Conservation (phyloP, 2,888 invertebrate genomes). For the Sphaerophoria taeniata region DNA sequence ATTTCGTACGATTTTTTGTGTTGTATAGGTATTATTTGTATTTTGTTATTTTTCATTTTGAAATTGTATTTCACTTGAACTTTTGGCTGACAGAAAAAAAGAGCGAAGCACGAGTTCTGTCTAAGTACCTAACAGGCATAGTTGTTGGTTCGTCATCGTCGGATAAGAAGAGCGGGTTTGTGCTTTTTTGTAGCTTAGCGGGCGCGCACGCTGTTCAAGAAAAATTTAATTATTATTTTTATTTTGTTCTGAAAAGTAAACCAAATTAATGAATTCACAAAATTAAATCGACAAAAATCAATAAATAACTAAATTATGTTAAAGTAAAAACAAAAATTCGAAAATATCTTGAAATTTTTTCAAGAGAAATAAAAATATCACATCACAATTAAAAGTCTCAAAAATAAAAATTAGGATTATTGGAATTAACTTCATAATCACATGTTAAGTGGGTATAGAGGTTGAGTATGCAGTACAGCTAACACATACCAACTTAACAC, state of each 20-base stretch:
- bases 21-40: slow-evolving; percentile 36
- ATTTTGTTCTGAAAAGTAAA: neutral
- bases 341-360: neutral
- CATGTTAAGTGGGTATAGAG: slow-evolving; percentile 62
- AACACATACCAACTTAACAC: slow-evolving; percentile 55
- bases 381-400: slow-evolving; percentile 42
- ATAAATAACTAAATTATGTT: neutral
- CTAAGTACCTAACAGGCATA: slow-evolving; percentile 74
- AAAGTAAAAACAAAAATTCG: neutral
- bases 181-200: slow-evolving; percentile 56
- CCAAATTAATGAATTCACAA: slow-evolving; percentile 11
- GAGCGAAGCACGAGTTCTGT: slow-evolving; percentile 74
- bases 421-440: slow-evolving; percentile 12
- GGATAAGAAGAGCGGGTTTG: slow-evolving; percentile 74
- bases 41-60: slow-evolving; percentile 46
- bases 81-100: slow-evolving; percentile 70
- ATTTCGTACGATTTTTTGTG: slow-evolving; percentile 61
- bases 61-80: slow-evolving; percentile 72
- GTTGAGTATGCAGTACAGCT: slow-evolving; percentile 60
- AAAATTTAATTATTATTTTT: slow-evolving; percentile 12
- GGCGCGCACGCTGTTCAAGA: slow-evolving; percentile 65
- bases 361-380: slow-evolving; percentile 46
- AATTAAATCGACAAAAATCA: slow-evolving; percentile 37
- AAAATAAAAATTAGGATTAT: slow-evolving; percentile 30
- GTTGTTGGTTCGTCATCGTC: slow-evolving; percentile 72